Conservation (phyloP, 2,888 invertebrate species). For the Nycteola revayana region DNA sequence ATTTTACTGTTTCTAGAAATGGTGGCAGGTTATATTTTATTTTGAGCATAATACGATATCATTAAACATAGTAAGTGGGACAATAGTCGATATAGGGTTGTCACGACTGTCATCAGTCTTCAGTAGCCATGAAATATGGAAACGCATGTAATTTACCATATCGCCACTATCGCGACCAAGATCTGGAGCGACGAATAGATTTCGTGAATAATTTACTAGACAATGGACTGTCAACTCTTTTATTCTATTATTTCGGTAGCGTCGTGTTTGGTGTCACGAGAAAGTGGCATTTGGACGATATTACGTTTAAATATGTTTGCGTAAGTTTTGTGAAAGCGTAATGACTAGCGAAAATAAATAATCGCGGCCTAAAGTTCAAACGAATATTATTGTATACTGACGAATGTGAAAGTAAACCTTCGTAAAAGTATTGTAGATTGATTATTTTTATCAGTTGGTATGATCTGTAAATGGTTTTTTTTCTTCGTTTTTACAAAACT, state of each 20-base stretch:
- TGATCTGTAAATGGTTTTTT: too few species aligned
- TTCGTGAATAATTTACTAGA: slow-evolving; percentile 78
- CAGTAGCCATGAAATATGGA: slow-evolving; percentile 65
- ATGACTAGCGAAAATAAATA: slow-evolving; percentile 31
- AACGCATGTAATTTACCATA: slow-evolving; percentile 68
- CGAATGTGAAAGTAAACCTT: too few species aligned
- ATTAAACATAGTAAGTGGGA: slow-evolving; percentile 41
- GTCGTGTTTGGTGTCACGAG: slow-evolving; percentile 43
- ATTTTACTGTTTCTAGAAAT: background rate
- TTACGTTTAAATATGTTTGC: slow-evolving; percentile 40
- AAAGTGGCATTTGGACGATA: slow-evolving; percentile 50
- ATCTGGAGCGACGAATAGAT: slow-evolving; percentile 71
- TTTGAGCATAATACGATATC: slow-evolving; percentile 27
- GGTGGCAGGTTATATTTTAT: slow-evolving; percentile 6
- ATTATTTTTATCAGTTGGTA: too few species aligned
- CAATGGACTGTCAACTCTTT: slow-evolving; percentile 70
- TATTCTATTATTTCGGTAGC: slow-evolving; percentile 53
- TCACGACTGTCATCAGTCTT: slow-evolving; percentile 74
- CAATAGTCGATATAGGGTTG: slow-evolving; percentile 47
- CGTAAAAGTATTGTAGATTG: too few species aligned
- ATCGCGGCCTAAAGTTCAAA: too few species aligned
- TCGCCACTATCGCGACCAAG: slow-evolving; percentile 64
- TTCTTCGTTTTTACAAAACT: too few species aligned
- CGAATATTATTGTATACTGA: too few species aligned
- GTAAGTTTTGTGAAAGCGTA: slow-evolving; percentile 38